Conservation (phyloP, 2,113 vertebrate species). For the Machaerirhynchus nigripectus region DNA sequence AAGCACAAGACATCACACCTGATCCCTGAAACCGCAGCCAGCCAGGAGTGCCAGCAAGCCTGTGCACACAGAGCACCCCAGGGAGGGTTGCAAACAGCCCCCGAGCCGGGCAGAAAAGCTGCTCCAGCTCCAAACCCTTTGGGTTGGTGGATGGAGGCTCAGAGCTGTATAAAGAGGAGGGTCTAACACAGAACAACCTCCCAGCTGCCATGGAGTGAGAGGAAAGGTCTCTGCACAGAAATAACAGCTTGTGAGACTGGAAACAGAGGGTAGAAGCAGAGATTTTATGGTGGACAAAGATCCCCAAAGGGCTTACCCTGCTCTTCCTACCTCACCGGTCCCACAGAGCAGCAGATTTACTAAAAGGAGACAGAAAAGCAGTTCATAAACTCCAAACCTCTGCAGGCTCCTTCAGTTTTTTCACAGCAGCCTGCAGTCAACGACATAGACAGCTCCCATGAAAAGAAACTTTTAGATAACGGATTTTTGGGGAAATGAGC, state of each 20-base stretch:
- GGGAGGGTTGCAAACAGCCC: not conserved
- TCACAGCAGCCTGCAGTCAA: not conserved
- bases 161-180: accelerated
- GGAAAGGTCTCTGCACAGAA: not conserved
- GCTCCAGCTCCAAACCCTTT: not conserved
- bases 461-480: not conserved
- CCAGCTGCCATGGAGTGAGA: not conserved
- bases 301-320: not conserved
- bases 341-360: not conserved
- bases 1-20: not conserved
- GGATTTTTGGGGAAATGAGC: not conserved
- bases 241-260: not conserved
- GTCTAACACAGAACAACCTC: not conserved
- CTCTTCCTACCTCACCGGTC: not conserved
- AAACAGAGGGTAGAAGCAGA: not conserved
- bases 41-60: not conserved
- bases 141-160: not conserved
- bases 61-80: not conserved
- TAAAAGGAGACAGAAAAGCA: not conserved
- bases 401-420: not conserved
- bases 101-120: not conserved
- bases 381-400: not conserved
- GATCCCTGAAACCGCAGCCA: not conserved
- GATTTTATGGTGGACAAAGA: not conserved
- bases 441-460: not conserved